Evolutionary conservation across 1,140 invertebrate genomes (phyloP).

Genomic region (Heliconius eleuchia): DNA sequence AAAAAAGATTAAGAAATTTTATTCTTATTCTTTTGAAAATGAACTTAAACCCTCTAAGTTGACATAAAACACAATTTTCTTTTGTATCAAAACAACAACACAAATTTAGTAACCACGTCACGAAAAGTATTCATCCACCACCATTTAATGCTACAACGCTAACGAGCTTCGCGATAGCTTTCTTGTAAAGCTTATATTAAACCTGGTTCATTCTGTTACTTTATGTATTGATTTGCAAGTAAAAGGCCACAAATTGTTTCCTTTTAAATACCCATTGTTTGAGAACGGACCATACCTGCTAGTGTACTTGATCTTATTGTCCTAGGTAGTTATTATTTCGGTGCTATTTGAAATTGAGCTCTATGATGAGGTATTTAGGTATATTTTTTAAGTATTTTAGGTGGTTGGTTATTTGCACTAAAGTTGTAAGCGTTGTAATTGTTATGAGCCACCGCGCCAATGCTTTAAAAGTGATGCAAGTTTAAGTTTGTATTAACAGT

Average conservation of each 20-base stretch:
- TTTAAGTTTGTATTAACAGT: constrained; percentile 2
- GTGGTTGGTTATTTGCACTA: constrained; percentile 25
- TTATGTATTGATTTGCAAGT: constrained; percentile 40
- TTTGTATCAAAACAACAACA: background rate
- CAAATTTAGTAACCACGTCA: background rate
- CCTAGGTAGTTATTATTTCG: constrained; percentile 34
- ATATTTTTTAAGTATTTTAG: background rate
- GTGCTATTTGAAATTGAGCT: constrained; percentile 3
- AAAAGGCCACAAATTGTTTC: constrained; percentile 40
- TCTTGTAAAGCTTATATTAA: constrained; percentile 13
- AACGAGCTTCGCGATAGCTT: constrained; percentile 10
- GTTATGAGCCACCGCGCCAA: constrained; percentile 29
- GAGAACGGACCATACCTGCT: constrained; percentile 34
- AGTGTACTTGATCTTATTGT: constrained; percentile 37
- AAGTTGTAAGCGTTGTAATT: constrained; percentile 33
- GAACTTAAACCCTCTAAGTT: no score
- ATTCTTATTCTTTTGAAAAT: no score
- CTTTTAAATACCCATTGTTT: constrained; percentile 41
- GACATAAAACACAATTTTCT: constrained; percentile 8
- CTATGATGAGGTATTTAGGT: background rate
- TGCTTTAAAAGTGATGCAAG: constrained; percentile 4
- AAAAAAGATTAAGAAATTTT: no score
- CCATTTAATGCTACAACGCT: constrained; percentile 3
- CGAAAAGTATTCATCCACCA: background rate
- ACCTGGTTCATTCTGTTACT: background rate